A percentile compares a stretch with the other conserved stretches of the same genome.
These are phyloP conservation scores for Brachystomella parvula DNA, from an alignment of 1,140 invertebrate species.

Conservation along the genomic window DNA sequence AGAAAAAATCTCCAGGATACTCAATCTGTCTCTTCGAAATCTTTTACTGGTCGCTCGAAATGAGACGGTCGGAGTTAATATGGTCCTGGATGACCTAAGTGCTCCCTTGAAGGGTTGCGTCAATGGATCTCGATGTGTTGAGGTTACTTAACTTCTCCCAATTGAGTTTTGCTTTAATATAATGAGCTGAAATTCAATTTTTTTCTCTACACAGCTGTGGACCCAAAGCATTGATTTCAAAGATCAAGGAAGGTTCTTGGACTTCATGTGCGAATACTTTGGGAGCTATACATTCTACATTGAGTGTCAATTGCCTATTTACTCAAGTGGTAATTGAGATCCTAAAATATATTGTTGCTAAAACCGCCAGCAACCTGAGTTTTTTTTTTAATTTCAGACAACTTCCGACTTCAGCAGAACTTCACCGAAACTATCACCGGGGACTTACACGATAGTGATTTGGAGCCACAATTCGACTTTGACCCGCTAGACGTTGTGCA, in stretches of 20 bases:
- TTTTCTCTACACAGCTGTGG: no score
- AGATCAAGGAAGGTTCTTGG: not conserved
- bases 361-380: not conserved
- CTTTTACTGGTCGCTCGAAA: not conserved
- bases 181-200: no score
- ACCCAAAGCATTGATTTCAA: no score
- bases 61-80: not conserved
- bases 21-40: not conserved
- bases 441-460: no score
- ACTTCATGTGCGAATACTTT: not conserved
- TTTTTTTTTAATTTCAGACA: no score
- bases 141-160: no score
- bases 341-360: not conserved
- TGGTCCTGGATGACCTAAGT: no score
- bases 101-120: no score
- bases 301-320: not conserved
- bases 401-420: no score
- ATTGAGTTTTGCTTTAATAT: no score
- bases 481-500: not conserved
- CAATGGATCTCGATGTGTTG: no score
- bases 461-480: not conserved
- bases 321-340: not conserved
- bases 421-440: no score
- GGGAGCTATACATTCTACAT: not conserved
- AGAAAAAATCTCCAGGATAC: not conserved